Conservation (phyloP, 2,797 vertebrate species). For the Denticeps clupeoides region DNA sequence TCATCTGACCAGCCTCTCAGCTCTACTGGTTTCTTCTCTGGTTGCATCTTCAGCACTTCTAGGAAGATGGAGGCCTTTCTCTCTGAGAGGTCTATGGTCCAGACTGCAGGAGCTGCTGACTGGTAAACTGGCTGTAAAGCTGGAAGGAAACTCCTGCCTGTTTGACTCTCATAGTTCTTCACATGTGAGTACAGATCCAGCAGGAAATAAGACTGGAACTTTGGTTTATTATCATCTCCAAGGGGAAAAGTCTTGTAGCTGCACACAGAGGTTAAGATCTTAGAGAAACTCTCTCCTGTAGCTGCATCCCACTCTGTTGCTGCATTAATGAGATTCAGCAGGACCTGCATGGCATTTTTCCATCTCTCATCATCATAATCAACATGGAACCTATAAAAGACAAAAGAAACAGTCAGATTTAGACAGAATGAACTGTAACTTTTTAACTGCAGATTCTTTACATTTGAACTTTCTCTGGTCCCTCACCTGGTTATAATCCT, state of each 20-base stretch:
- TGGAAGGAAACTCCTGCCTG: background rate
- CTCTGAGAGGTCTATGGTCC: slow-evolving; percentile 2
- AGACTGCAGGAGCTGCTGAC: slow-evolving; percentile 3
- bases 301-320: too few relatives aligned
- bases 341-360: background rate
- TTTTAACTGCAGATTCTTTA: too few relatives aligned
- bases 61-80: slow-evolving; percentile 3
- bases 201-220: background rate
- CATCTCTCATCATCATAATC: too few relatives aligned
- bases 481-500: too few relatives aligned
- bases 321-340: too few relatives aligned
- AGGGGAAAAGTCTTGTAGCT: slow-evolving; percentile 2
- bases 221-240: too few relatives aligned
- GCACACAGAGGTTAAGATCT: slow-evolving; percentile 17
- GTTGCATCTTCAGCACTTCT: slow-evolving; percentile 19
- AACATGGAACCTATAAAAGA: too few relatives aligned
- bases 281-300: too few relatives aligned
- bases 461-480: too few relatives aligned
- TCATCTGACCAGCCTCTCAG: too few relatives aligned
- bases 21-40: too few relatives aligned
- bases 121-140: background rate
- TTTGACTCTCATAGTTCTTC: background rate
- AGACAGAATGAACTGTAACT: background rate
- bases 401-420: too few relatives aligned
- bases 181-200: slow-evolving; percentile 14